Evolutionary conservation across 2,113 vertebrate species (phyloP), one percentile per base, ranked within the genome.

Genomic region (Symphodus melops): DNA sequence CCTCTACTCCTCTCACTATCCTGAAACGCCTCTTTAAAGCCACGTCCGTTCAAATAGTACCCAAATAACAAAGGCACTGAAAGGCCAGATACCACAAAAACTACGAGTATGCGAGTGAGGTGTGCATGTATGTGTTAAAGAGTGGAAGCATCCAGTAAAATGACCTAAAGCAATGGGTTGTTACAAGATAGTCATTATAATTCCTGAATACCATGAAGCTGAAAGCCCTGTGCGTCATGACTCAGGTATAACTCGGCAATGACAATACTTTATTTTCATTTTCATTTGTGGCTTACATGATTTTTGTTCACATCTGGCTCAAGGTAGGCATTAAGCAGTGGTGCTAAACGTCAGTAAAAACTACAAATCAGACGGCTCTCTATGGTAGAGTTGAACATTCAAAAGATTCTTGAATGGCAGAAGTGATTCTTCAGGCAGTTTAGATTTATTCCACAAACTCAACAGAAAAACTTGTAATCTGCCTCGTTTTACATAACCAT

Each of bases 311-410:
- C 33, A 79, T 36, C 60, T 71, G 68, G 36, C 44, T 42, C 66
- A 36, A 28, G 52, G 16, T 14, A 62, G 46, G 46, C 36, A 64
- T 83, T 68, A 82, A 73, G 23, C 48, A 67, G 11, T 4, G 65
- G 36, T 48, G 81, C 66, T 56, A 80, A 84, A 82, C 59, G 56
- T 75, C 69, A 19, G 68, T 52, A 64, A 77, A 66, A 75, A 68
- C 52, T 17, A 48, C 56, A 75, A 80, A 28, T 73, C 57, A 65
- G 59, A 71, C 66, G 3, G 6, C 49, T 21, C 5, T 69, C 62
- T 64, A 28, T 23, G 48, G 46, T 48, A 17, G 23, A 65, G 55
- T 66, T 49, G 66, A 61, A 20, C 13, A 49, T 39, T 21, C 0
- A 1, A 69, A 9, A 68, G 63, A 70, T 70, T 70, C 16, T 23